These are phyloP conservation scores for Petrolisthes manimaculis DNA, from an alignment of 2,888 invertebrate species.

Conservation along the genomic window DNA sequence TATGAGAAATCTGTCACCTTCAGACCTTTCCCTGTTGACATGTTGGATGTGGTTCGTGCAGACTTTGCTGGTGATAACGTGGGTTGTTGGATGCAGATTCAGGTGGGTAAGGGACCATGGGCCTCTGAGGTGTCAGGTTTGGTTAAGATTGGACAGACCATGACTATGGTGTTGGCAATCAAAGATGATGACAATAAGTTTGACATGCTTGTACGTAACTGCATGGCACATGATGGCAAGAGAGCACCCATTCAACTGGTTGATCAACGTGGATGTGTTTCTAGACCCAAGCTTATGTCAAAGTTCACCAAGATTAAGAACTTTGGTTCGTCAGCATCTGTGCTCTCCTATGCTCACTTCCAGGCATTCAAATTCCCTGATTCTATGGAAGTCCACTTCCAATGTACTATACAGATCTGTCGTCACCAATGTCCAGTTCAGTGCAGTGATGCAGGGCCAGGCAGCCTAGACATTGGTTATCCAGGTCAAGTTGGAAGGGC, in stretches of 20 bases:
- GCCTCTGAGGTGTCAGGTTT: slow-evolving; percentile 96
- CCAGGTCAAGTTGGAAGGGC: slow-evolving; percentile 68
- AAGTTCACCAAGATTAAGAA: slow-evolving; percentile 95
- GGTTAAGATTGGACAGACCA: slow-evolving; percentile 95
- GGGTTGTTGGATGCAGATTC: slow-evolving; percentile 98
- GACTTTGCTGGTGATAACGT: slow-evolving; percentile 96
- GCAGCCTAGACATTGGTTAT: slow-evolving; percentile 65
- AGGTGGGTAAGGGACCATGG: slow-evolving; percentile 96
- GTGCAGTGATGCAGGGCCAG: slow-evolving; percentile 74
- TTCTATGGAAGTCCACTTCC: slow-evolving; percentile 96
- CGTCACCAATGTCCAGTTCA: slow-evolving; percentile 93
- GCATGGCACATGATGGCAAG: slow-evolving; percentile 94
- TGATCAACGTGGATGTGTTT: slow-evolving; percentile 92
- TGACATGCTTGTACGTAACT: slow-evolving; percentile 93
- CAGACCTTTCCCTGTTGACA: slow-evolving; percentile 93
- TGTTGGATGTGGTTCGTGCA: slow-evolving; percentile 93
- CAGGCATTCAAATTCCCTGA: slow-evolving; percentile 93
- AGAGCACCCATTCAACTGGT: slow-evolving; percentile 93
- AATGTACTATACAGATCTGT: slow-evolving; percentile 94
- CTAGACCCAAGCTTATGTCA: slow-evolving; percentile 91
- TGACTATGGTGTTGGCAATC: slow-evolving; percentile 96
- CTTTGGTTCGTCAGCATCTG: slow-evolving; percentile 92
- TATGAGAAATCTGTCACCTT: slow-evolving; percentile 96
- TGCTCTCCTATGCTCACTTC: slow-evolving; percentile 82
- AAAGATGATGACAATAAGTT: slow-evolving; percentile 97